Percentiles rank a stretch among this genome's conserved stretches.
These are phyloP conservation scores for Hirtodrosophila confusa DNA, from an alignment of 2,888 invertebrate species.

Conservation along the genomic window DNA sequence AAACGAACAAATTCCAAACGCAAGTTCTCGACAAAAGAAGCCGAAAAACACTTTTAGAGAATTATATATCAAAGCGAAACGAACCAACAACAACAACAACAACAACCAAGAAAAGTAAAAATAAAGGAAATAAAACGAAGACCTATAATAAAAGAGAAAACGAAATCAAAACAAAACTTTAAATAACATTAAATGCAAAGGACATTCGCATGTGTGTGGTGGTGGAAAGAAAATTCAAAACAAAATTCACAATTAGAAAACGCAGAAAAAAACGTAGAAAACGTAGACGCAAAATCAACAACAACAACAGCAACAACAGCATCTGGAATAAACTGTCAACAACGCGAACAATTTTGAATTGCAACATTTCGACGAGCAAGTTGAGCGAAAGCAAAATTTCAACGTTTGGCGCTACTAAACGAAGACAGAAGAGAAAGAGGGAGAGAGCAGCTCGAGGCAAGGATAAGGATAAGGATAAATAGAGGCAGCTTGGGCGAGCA, in stretches of 20 bases:
- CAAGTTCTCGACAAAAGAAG: slow-evolving; percentile 54
- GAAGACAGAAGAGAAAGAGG: slow-evolving; percentile 26
- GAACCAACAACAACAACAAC: slow-evolving; percentile 30
- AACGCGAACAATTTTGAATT: slow-evolving; percentile 72
- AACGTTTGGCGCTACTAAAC: slow-evolving; percentile 78
- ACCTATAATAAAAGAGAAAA: slow-evolving; percentile 39
- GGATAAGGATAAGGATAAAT: slow-evolving; percentile 34
- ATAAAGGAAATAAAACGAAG: slow-evolving; percentile 31
- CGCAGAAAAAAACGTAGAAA: slow-evolving; percentile 83
- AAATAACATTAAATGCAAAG: slow-evolving; percentile 83
- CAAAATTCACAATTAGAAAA: slow-evolving; percentile 84
- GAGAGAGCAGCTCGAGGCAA: slow-evolving; percentile 20
- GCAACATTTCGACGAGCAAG: slow-evolving; percentile 71
- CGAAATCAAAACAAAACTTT: slow-evolving; percentile 63
- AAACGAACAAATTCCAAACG: slow-evolving; percentile 49
- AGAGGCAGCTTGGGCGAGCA: slow-evolving; percentile 29
- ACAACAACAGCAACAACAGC: slow-evolving; percentile 36
- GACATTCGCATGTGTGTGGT: slow-evolving; percentile 84
- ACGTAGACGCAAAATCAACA: slow-evolving; percentile 80
- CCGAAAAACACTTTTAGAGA: slow-evolving; percentile 66
- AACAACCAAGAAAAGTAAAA: slow-evolving; percentile 21
- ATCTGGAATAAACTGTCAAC: slow-evolving; percentile 44
- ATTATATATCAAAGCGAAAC: slow-evolving; percentile 52
- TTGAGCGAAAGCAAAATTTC: slow-evolving; percentile 80
- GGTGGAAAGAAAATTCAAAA: slow-evolving; percentile 83